phyloP scores from a whole-genome alignment of 2,888 invertebrate species.

The Aproaerema taeniolella region DNA sequence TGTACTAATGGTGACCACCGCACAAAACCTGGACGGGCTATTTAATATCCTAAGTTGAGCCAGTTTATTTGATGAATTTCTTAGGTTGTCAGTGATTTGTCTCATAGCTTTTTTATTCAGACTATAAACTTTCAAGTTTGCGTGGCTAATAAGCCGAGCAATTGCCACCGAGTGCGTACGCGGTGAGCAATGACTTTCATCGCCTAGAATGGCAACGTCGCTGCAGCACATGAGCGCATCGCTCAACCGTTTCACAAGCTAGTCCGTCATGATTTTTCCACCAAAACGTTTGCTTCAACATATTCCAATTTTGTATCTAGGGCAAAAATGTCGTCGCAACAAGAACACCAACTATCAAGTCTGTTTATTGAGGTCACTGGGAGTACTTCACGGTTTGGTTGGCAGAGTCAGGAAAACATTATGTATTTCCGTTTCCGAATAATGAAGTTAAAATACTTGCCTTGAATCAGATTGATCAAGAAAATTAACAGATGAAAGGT shows the following conservation, averaged over 20 bases:
- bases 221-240: constrained; percentile 42
- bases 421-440: no score
- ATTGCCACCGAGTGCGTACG: constrained; percentile 35
- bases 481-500: no score
- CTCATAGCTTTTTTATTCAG: no score
- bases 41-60: no score
- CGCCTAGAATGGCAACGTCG: constrained; percentile 65
- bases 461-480: no score
- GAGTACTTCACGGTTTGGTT: constrained; percentile 42
- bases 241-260: constrained; percentile 45
- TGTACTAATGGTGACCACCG: no score
- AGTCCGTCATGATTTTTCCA: neutral
- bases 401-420: constrained; percentile 34
- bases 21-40: no score
- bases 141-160: constrained; percentile 36
- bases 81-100: no score
- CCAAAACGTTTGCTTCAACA: neutral
- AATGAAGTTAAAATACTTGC: no score
- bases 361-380: constrained; percentile 38
- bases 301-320: constrained; percentile 16
- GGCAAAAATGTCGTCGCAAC: constrained; percentile 19
- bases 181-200: constrained; percentile 64
- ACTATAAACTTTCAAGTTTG: no score
- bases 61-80: no score
- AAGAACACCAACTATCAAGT: constrained; percentile 23